Conservation (phyloP, 2,113 vertebrate species). For the Corapipo altera region DNA sequence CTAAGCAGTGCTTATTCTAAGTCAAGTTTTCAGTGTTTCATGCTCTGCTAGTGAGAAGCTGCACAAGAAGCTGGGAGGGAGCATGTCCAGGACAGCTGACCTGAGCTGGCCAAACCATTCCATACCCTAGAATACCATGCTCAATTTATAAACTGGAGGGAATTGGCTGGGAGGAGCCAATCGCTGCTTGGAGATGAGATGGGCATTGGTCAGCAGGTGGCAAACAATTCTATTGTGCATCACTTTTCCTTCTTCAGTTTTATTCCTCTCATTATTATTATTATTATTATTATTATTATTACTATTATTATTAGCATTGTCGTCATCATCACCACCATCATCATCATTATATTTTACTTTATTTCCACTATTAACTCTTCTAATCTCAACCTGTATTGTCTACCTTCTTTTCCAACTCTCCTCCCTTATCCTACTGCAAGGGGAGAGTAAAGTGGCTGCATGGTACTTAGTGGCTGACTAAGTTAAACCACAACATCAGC, state of each 20-base stretch:
- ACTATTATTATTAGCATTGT: neutral
- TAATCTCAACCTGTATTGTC: rapidly evolving
- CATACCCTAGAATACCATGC: neutral
- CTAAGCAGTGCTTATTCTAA: neutral
- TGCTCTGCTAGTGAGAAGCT: neutral
- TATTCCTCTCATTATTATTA: neutral
- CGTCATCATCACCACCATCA: neutral
- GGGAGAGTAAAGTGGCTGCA: neutral
- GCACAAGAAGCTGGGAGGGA: neutral
- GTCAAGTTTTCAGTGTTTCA: neutral
- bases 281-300: too few species aligned
- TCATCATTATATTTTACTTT: neutral
- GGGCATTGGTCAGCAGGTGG: neutral
- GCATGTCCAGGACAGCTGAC: neutral
- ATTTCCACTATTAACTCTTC: neutral
- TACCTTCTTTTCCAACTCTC: neutral
- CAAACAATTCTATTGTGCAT: neutral
- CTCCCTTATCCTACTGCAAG: too few species aligned
- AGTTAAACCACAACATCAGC: neutral
- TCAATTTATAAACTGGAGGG: neutral
- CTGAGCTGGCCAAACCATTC: neutral
- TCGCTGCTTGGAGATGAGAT: neutral
- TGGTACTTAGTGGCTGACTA: neutral
- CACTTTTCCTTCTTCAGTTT: neutral
- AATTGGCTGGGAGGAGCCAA: neutral